Percentiles rank a stretch among this genome's conserved stretches.
Evolutionary conservation across 2,888 invertebrate genomes (phyloP).

Genomic region (Orthosia cruda): DNA sequence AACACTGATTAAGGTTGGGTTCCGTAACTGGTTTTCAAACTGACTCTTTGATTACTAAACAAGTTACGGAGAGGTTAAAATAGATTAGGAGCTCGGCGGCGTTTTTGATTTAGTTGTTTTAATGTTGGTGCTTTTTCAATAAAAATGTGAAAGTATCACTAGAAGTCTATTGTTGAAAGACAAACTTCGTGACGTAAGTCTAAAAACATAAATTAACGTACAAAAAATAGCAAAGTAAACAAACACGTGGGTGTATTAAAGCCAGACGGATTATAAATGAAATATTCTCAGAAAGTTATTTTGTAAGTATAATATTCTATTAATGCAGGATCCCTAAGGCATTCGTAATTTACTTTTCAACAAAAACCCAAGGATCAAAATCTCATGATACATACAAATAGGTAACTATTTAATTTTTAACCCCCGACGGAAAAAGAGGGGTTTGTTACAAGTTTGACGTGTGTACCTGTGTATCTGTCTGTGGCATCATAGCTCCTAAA

Average conservation of each 20-base stretch:
- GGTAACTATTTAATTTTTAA: background rate
- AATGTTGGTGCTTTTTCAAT: too few relatives aligned
- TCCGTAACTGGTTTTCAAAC: conserved; percentile 30
- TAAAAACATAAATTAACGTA: background rate
- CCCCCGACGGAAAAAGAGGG: too few relatives aligned
- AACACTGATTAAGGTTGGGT: conserved; percentile 43
- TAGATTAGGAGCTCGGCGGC: background rate
- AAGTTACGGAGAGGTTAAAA: conserved; percentile 1
- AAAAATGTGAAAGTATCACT: too few relatives aligned
- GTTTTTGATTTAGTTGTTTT: background rate
- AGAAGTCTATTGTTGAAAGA: too few relatives aligned
- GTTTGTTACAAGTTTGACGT: too few relatives aligned
- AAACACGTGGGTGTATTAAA: background rate
- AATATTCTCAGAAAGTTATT: conserved; percentile 4
- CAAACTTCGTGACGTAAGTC: too few relatives aligned
- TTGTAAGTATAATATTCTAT: background rate
- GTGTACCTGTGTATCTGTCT: too few relatives aligned
- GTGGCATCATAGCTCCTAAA: too few relatives aligned
- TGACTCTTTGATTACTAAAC: conserved; percentile 10
- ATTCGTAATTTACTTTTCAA: conserved; percentile 11
- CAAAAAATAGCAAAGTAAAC: background rate
- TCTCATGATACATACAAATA: conserved; percentile 2
- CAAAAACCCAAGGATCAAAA: conserved; percentile 8
- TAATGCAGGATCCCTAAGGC: conserved; percentile 3
- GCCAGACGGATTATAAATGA: conserved; percentile 4